Base-by-base conservation (phyloP, 2,113 vertebrate species). In the Phyllostomus discolor region DNA sequence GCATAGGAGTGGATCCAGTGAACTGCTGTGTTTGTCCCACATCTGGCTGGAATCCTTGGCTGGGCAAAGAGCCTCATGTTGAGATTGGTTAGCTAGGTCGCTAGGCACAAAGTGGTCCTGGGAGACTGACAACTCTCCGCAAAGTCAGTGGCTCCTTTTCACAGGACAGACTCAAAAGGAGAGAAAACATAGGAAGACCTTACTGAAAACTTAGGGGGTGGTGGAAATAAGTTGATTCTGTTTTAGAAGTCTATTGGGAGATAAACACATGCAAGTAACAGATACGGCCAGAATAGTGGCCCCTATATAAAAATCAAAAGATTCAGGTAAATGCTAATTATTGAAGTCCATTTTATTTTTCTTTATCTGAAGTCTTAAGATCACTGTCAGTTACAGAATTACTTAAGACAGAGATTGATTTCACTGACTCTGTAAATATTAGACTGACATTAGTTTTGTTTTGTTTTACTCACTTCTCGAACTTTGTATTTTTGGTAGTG, bases 401-500 rank as follows among this genome's bases (percentile, higher is more conserved):
- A 70, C 57, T 59, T 7, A 73, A 79, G 22, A 16, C 43, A 67
- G 7, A 17, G 31, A 35, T 57, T 92, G 1, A 64, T 90, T 95
- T 84, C 52, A 19, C 62, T 35, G 24, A 10, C 17, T 69, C 5
- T 79, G 17, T 94, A 28, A 14, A 28, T 41, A 9, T 38, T 22
- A 38, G 69, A 69, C 33, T 88, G 48, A 43, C 52, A 73, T 80
- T 64, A 31, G 20, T 79, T 91, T 96, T 67, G 33, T 92, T 91
- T 85, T 54, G 5, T 72, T 93, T 93, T 57, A 72, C 31, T 91
- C 31, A 1, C 52, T 88, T 84, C 79, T 86, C 89, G 80, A 69
- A 80, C 95, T 79, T 76, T 72, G 15, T 66, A 26, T 78, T 94
- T 92, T 92, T 38, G 82, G 22, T 92, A n/a, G 73, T 59, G 57